Conservation (phyloP, 2,797 vertebrate genomes). For the Borostomias antarcticus region DNA sequence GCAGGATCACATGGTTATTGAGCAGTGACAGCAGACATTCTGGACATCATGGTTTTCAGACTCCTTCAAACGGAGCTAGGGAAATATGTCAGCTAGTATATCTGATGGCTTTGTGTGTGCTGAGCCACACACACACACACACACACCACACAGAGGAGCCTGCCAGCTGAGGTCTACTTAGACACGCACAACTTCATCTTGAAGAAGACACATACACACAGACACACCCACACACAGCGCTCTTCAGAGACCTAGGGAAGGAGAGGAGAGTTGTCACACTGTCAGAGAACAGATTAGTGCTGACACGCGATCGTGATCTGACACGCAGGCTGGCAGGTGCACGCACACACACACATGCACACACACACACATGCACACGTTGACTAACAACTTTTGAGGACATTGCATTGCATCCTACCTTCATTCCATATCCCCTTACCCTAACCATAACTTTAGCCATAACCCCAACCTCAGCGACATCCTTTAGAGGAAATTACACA, state of each 20-base stretch:
- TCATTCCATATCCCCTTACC: too few relatives aligned
- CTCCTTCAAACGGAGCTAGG: neutral
- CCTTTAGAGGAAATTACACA: too few relatives aligned
- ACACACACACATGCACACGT: constrained; percentile 16
- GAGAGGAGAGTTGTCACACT: constrained; percentile 62
- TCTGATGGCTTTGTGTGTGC: too few relatives aligned
- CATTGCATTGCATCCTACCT: too few relatives aligned
- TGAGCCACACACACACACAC: neutral
- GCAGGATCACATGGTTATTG: too few relatives aligned
- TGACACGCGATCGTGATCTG: constrained; percentile 44
- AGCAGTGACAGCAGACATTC: neutral
- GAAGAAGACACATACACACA: constrained; percentile 17
- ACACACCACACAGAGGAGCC: constrained; percentile 10
- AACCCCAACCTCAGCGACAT: too few relatives aligned
- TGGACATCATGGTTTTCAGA: too few relatives aligned
- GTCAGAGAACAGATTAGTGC: constrained; percentile 51
- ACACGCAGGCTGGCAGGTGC: constrained; percentile 45
- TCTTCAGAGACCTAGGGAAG: constrained; percentile 47
- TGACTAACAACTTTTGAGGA: too few relatives aligned
- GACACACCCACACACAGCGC: constrained; percentile 6
- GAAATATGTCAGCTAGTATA: too few relatives aligned
- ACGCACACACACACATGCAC: neutral
- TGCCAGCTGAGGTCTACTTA: constrained; percentile 15
- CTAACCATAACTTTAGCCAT: too few relatives aligned
- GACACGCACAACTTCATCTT: constrained; percentile 19